phyloP scores from a whole-genome alignment of 2,888 invertebrate genomes.

The Ectemnius lituratus region DNA sequence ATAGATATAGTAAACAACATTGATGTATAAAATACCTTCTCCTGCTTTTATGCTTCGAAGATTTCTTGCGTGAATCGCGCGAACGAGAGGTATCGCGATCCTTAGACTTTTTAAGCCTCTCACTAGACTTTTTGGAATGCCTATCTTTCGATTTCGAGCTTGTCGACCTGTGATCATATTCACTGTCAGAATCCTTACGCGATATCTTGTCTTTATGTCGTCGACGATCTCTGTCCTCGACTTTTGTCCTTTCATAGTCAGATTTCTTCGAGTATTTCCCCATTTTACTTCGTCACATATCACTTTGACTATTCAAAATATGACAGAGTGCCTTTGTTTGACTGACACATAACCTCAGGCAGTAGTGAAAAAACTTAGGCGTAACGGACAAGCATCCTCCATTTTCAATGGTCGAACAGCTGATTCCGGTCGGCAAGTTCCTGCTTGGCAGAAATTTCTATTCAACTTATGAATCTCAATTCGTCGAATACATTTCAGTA shows the following conservation, averaged over 20 bases:
- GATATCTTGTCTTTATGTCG: constrained; percentile 28
- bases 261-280: constrained; percentile 56
- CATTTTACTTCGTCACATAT: constrained; percentile 42
- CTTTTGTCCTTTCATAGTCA: constrained; percentile 38
- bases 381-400: constrained; percentile 28
- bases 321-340: not conserved
- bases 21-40: constrained; percentile 55
- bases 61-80: constrained; percentile 55
- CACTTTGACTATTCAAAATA: not conserved
- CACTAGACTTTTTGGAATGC: constrained; percentile 48
- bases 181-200: constrained; percentile 35
- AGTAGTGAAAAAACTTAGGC: not conserved
- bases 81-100: constrained; percentile 40
- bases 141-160: constrained; percentile 48
- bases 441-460: too few relatives aligned
- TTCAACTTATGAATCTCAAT: too few relatives aligned
- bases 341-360: constrained; percentile 47
- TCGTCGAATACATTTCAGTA: constrained; percentile 1
- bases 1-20: too few relatives aligned
- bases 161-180: constrained; percentile 32
- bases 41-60: constrained; percentile 62
- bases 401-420: constrained; percentile 45
- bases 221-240: constrained; percentile 19
- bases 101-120: constrained; percentile 60
- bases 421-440: constrained; percentile 42